Base-by-base conservation (phyloP, 2,113 vertebrate species). In the Campylomormyrus numenius region DNA sequence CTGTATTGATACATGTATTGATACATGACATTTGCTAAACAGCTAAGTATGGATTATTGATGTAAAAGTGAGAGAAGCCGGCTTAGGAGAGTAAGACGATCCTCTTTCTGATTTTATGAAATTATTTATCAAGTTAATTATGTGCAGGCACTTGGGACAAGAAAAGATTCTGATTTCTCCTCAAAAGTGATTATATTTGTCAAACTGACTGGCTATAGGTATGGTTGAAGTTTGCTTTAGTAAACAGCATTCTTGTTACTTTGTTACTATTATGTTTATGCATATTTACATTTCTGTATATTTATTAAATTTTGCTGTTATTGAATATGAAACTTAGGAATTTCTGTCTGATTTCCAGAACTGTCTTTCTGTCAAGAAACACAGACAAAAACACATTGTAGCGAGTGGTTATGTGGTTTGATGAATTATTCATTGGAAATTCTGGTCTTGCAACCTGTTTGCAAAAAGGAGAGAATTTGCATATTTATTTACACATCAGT, bases 381-480 rank as follows among this genome's bases (percentile, higher is more conserved):
- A 66, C n/a, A 66, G 62, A 66, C 62, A 66, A 66, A 66, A 66
- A 13, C 27, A 70, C 62, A 87, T n/a, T 52, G 49, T 39, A 52
- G 48, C 10, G 27, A 56, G 53, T 19, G 87, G 87, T 62, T 56
- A 58, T 35, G 87, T 88, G 87, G 87, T 31, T 21, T 56, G 52
- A 58, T 39, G 50, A 62, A 45, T 88, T 19, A 88, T 88, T 88
- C 87, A 88, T 53, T 45, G 87, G 53, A 58, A 56, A 42, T 56
- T 88, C 31, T 62, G 87, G 52, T 87, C 85, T 52, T 87, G 50
- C 53, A 45, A 56, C 52, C n/a, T 52, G 85, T 87, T 31, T 50
- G 48, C 85, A 53, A 21, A 58, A 56, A 88, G 53, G 53, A 88
- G 87, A 19, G 39, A 53, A 39, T 62, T 88, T 88, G 50, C 35